Percentiles rank a stretch among this genome's conserved stretches.
Evolutionary conservation across 1,140 invertebrate genomes (phyloP).

Genomic region (Drosophila nigrodunni): DNA sequence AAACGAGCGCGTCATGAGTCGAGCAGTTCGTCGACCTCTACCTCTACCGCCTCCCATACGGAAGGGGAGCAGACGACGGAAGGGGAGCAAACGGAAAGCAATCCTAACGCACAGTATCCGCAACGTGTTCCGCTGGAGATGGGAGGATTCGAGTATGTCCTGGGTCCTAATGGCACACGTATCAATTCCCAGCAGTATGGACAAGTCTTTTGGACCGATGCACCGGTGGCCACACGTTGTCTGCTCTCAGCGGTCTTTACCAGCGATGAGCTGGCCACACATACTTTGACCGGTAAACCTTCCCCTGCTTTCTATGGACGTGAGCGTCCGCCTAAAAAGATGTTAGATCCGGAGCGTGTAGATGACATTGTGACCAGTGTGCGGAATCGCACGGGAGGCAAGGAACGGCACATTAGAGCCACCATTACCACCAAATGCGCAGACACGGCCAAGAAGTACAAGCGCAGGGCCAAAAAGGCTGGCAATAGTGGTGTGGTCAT

Average conservation of each 20-base stretch:
- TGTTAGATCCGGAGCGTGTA: constrained; percentile 75
- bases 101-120: constrained; percentile 41
- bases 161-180: constrained; percentile 83
- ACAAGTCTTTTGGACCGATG: constrained; percentile 73
- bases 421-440: constrained; percentile 87
- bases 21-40: constrained; percentile 21
- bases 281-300: constrained; percentile 84
- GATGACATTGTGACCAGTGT: constrained; percentile 83
- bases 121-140: constrained; percentile 26
- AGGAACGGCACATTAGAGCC: constrained; percentile 68
- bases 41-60: constrained; percentile 43
- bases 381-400: constrained; percentile 64
- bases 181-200: constrained; percentile 61
- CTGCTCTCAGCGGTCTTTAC: constrained; percentile 75
- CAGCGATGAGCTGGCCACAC: constrained; percentile 80
- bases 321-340: constrained; percentile 66
- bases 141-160: constrained; percentile 47
- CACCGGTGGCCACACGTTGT: constrained; percentile 77
- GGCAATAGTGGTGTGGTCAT: background rate
- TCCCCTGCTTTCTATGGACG: constrained; percentile 81
- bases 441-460: constrained; percentile 86
- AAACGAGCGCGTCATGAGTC: constrained; percentile 48
- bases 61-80: background rate
- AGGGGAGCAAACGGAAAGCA: background rate
- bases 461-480: constrained; percentile 59